Evolutionary conservation across 92 coral and sea anemone species (phyloP).

Genomic region (Porites divaricata): DNA sequence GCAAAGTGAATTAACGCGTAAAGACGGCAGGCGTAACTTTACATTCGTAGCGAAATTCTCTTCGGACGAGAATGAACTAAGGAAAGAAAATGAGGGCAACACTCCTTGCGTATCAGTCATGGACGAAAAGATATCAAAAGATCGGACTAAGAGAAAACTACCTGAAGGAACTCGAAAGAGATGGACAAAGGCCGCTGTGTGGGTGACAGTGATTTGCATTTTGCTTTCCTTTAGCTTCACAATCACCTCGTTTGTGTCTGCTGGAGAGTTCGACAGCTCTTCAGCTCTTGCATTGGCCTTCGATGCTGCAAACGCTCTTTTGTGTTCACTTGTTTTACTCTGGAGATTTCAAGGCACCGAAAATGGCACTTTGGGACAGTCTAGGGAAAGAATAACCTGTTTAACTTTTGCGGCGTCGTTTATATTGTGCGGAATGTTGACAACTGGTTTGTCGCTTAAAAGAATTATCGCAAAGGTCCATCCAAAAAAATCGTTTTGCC

Average conservation of each 20-base stretch:
- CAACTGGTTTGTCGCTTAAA: slow-evolving; percentile 36
- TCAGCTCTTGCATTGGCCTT: slow-evolving; percentile 40
- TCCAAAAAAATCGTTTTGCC: slow-evolving; percentile 1
- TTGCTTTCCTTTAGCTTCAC: slow-evolving; percentile 16
- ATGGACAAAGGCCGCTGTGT: slow-evolving; percentile 47
- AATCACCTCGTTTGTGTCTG: slow-evolving; percentile 24
- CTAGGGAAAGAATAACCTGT: slow-evolving; percentile 23
- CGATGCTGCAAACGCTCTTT: slow-evolving; percentile 13
- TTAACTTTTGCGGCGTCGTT: slow-evolving; percentile 29
- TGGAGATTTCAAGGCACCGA: slow-evolving; percentile 32
- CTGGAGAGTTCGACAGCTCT: slow-evolving; percentile 30
- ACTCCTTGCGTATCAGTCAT: slow-evolving; percentile 35
- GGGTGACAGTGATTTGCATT: slow-evolving; percentile 46
- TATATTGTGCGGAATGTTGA: slow-evolving; percentile 20
- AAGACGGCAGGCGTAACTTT: background rate
- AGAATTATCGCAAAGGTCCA: slow-evolving; percentile 7
- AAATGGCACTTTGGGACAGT: slow-evolving; percentile 35
- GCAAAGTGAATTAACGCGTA: background rate
- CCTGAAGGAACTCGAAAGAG: slow-evolving; percentile 23
- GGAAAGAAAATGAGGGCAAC: background rate
- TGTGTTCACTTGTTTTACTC: slow-evolving; percentile 21
- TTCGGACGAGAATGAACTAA: slow-evolving; percentile 1
- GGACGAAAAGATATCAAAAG: slow-evolving; percentile 43
- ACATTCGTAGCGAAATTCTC: slow-evolving; percentile 12
- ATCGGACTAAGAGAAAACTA: slow-evolving; percentile 16